phyloP scores from a whole-genome alignment of 1,140 invertebrate genomes.

The Eriocheir sinensis region DNA sequence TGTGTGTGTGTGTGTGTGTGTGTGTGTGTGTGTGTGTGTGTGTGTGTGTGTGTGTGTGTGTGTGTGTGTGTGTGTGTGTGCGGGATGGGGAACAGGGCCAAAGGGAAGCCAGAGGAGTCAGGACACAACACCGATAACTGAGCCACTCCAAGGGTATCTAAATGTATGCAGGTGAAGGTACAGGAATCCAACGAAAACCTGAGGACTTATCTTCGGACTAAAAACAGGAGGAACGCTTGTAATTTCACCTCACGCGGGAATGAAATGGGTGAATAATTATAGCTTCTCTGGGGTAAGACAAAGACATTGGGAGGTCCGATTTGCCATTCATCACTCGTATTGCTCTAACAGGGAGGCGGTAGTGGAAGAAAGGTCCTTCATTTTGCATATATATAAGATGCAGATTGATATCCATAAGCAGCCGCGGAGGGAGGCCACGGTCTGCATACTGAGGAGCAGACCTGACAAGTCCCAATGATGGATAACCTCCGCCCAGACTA shows the following conservation, averaged over 20 bases:
- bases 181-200: background rate
- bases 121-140: background rate
- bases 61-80: background rate
- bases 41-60: background rate
- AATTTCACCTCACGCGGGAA: background rate
- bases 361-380: slow-evolving; percentile 63
- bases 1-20: background rate
- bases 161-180: background rate
- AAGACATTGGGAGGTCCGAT: slow-evolving; percentile 47
- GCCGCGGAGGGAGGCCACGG: slow-evolving; percentile 36
- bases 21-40: background rate
- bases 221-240: background rate
- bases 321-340: slow-evolving; percentile 67
- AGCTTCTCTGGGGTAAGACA: background rate
- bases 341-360: slow-evolving; percentile 41
- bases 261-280: slow-evolving; percentile 26
- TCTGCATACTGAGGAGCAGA: slow-evolving; percentile 63
- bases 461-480: slow-evolving; percentile 60
- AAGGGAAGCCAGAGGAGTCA: background rate
- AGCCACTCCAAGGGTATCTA: too few relatives aligned
- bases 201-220: background rate
- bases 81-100: background rate
- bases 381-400: slow-evolving; percentile 71
- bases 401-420: slow-evolving; percentile 63
- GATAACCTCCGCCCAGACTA: slow-evolving; percentile 40